Evolutionary conservation across 2,888 invertebrate species (phyloP), one percentile per base, ranked within the genome.

Genomic region (Herminia tarsipennalis): DNA sequence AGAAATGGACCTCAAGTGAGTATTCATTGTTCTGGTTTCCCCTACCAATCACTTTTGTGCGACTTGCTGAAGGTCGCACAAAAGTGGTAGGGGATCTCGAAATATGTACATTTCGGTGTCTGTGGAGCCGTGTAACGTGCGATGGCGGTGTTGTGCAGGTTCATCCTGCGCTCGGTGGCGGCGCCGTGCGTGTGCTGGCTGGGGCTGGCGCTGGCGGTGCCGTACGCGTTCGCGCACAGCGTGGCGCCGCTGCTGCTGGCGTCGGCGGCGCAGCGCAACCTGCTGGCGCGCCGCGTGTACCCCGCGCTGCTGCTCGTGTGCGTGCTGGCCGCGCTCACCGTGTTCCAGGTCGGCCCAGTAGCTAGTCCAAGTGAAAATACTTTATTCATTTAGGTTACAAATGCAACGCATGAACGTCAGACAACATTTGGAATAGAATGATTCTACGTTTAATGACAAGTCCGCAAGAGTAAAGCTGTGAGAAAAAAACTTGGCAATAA

Each of bases 171-270:
- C n/a, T 94, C 96, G 57, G 92, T 99, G 58, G 98, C 98, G 0
- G 94, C 96, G 6, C 99, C 99, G 0, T 95, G 98, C 8, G 95
- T 98, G 54, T 94, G 96, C 42, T 95, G 95, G 77, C 95, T 99
- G 66, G 98, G 98, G 2, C 92, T 98, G 61, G 95, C 97, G 17
- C 93, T 99, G 52, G 96, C 98, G 0, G 92, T 98, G 60, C 99
- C 99, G n/a, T 99, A 99, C 83, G 96, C 96, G 17, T 90, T 96
- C 50, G 97, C 98, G 3, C 95, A 97, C 81, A 94, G 94, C 55
- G 82, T 95, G 27, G 93, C 95, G 51, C 96, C 96, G 33, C 83
- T 96, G 6, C 88, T 94, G 41, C 92, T 95, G 4, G 80, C 92
- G 25, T 93, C 94, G 66, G 84, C 94, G 6, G 93, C 94, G 58